Percentiles rank a stretch among this genome's conserved stretches.
These are phyloP conservation scores for Nesidiocoris tenuis DNA, from an alignment of 2,888 invertebrate species.

Conservation along the genomic window DNA sequence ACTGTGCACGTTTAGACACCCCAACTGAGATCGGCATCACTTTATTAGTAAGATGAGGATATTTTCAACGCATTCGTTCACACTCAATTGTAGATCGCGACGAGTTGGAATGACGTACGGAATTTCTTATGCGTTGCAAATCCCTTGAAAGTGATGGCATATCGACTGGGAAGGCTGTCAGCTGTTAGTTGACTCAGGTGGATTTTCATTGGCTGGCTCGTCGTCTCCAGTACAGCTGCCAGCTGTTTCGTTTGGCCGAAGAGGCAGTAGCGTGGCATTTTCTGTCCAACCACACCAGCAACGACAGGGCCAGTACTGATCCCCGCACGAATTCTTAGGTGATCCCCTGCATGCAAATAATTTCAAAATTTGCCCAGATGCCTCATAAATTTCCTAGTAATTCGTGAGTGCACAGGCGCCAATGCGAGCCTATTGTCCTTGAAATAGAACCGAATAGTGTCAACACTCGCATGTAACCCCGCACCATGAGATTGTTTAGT, in stretches of 20 bases:
- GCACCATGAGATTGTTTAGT: too few species aligned
- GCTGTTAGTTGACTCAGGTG: conserved; percentile 90
- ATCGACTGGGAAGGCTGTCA: conserved; percentile 63
- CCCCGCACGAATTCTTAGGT: conserved; percentile 79
- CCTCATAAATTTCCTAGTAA: too few species aligned
- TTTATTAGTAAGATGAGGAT: too few species aligned
- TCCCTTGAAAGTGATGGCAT: conserved; percentile 3
- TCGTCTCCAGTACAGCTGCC: conserved; percentile 90
- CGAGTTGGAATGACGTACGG: too few species aligned
- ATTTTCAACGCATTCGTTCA: too few species aligned
- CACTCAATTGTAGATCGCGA: too few species aligned
- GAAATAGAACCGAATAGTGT: too few species aligned
- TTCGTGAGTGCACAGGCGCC: too few species aligned
- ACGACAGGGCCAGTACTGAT: conserved; percentile 90
- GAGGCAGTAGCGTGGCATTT: conserved; percentile 84
- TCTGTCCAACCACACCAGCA: conserved; percentile 89
- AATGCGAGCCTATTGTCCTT: too few species aligned
- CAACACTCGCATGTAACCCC: too few species aligned
- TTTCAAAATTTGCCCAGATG: too few species aligned
- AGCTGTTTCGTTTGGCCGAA: conserved; percentile 92
- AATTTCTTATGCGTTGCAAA: not conserved
- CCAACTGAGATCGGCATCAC: too few species aligned
- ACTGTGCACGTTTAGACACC: not conserved
- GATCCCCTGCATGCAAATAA: conserved; percentile 62
- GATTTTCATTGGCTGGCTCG: conserved; percentile 88